Base-by-base conservation (phyloP, 92 coral and sea anemone species). In the Desmophyllum pertusum region DNA sequence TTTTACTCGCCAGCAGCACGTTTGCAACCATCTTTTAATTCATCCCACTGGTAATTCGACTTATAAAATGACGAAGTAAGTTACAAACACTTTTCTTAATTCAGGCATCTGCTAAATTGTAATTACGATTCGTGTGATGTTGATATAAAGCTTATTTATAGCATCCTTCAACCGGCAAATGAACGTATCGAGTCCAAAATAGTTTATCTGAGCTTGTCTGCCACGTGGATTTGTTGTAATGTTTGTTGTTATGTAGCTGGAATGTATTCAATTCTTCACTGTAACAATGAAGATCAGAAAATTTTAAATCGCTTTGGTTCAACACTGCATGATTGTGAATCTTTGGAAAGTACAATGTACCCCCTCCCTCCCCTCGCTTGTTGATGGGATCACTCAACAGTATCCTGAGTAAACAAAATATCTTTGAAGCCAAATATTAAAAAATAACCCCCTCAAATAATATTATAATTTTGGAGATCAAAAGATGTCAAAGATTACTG, bases 11-110 rank as follows among this genome's bases (percentile, higher is more conserved):
- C 39, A 4, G 23, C 61, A 21, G n/a, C 31, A 0, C n/a, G 31
- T 30, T 9, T 35, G 33, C 73, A n/a, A 45, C 36, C 2, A 29
- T 8, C 17, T 37, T 9, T 6, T 2, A 9, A n/a, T 30, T 17
- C 2, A 5, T 2, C 15, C 14, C 8, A 43, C 84, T n/a, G 64
- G 18, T 19, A 35, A 2, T 62, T 63, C 17, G 63, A 67, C 29
- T 51, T 37, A n/a, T 6, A 68, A 50, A n/a, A 80, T 80, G 84
- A 52, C 79, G 2, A 80, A 52, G 84, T 80, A 80, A 80, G 84
- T 69, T 23, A 1, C 2, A 53, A 8, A 25, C 23, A 36, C 15
- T 40, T 3, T 18, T 36, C 5, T 35, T 17, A 14, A 36, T 67
- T 37, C 25, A 67, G 9, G 6, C 18, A 9, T 6, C 15, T 3